phyloP scores from a whole-genome alignment of 2,888 invertebrate genomes.

The Hyles lineata region DNA sequence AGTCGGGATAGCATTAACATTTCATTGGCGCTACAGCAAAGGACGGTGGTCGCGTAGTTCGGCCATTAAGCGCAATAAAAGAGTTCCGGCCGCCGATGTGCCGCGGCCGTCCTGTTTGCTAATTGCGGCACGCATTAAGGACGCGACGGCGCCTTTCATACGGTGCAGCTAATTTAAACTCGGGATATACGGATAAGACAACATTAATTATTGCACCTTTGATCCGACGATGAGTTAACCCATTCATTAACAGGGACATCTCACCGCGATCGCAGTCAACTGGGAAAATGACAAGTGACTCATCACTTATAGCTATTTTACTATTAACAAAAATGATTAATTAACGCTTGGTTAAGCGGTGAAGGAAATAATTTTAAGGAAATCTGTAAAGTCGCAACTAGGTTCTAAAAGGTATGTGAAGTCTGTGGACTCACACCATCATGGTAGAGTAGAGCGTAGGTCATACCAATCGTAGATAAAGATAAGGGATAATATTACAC shows the following conservation, averaged over 20 bases:
- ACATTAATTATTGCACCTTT: constrained; percentile 27
- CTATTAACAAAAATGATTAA: too few species aligned
- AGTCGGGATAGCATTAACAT: constrained; percentile 46
- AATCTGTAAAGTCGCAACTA: too few species aligned
- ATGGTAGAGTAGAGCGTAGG: too few species aligned
- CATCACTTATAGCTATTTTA: too few species aligned
- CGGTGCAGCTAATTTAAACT: constrained; percentile 59
- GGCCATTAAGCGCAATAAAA: constrained; percentile 68
- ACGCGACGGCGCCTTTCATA: constrained; percentile 58
- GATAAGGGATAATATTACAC: too few species aligned
- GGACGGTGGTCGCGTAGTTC: constrained; percentile 46
- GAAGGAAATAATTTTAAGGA: too few species aligned
- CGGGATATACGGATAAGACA: constrained; percentile 31
- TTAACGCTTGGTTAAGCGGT: too few species aligned
- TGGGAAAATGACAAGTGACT: too few species aligned
- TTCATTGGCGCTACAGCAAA: constrained; percentile 49
- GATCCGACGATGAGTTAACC: neutral
- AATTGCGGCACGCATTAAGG: constrained; percentile 69
- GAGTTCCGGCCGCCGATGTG: constrained; percentile 55
- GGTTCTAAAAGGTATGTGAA: too few species aligned
- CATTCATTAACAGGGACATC: neutral
- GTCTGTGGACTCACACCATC: too few species aligned
- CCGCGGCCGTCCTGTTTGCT: constrained; percentile 57
- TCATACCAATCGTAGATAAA: too few species aligned
- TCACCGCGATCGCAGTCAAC: neutral